Evolutionary conservation across 1,140 invertebrate genomes (phyloP), one percentile per base, ranked within the genome.

Genomic region (Coenobita brevimanus): DNA sequence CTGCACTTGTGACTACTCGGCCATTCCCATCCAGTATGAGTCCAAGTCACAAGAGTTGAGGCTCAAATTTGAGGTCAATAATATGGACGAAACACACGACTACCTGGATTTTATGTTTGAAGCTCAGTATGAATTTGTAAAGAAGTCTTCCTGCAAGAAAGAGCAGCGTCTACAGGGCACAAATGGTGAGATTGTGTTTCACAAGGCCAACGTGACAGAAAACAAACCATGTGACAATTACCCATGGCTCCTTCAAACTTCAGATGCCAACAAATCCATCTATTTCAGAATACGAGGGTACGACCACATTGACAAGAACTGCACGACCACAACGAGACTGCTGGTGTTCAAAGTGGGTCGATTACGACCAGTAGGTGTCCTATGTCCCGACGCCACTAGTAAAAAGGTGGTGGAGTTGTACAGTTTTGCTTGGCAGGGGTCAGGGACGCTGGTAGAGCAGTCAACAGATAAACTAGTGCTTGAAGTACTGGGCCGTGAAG

Each of bases 31-130:
- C 91, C 95, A 95, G 82, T 96, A 97, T 90, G 95, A 95, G 85
- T 97, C 97, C 0, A 94, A 94, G 1, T 94, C 95, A 41, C 95
- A 95, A 83, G 94, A 96, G 62, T 94, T 96, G 2, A 96, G 97
- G 91, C 93, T 98, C n/a, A 95, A 95, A 91, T 97, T 97, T 91
- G 94, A 95, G 50, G 96, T 97, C 1, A 94, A 94, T 10, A 95
- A 95, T 80, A 98, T 98, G 97, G 95, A 95, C 67, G 94, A 96
- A 0, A 93, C 95, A 6, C 96, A 97, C 91, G 97, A 98, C 93
- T 97, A 96, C 91, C 94, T 95, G 78, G 95, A 96, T 81, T 94
- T 97, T 60, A 95, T 95, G 86, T 97, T 98, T 92, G 96, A 97
- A 92, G 97, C 96, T 27, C 95, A 94, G 43, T 92, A 91, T 89